Percentiles rank a stretch among this genome's conserved stretches.
These are phyloP conservation scores for Chelonoidis abingdonii DNA, from an alignment of 2,113 vertebrate species.

Conservation along the genomic window DNA sequence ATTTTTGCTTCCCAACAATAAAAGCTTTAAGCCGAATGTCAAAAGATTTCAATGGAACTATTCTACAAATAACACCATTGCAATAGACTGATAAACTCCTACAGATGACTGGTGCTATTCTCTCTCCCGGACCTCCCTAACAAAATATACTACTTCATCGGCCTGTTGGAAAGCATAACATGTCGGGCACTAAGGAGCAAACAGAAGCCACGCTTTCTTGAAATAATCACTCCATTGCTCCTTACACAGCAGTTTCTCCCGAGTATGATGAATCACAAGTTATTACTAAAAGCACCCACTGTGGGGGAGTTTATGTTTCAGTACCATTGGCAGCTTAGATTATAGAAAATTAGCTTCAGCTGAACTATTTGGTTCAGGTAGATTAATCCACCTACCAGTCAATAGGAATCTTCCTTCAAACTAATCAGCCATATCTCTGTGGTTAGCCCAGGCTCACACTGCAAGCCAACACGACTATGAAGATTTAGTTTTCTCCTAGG, in stretches of 20 bases:
- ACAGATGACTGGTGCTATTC: neutral
- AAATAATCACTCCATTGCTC: neutral
- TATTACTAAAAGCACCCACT: neutral
- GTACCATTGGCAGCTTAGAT: neutral
- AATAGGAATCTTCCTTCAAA: neutral
- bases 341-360: constrained; percentile 5
- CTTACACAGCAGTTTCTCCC: neutral
- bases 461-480: neutral
- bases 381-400: constrained; percentile 16
- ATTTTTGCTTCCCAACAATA: neutral
- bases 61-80: neutral
- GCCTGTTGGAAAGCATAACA: neutral
- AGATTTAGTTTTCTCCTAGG: neutral
- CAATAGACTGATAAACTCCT: neutral
- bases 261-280: neutral
- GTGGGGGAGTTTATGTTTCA: neutral
- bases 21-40: neutral
- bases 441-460: neutral
- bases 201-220: neutral
- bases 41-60: neutral
- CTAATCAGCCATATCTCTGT: neutral
- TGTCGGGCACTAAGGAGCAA: neutral
- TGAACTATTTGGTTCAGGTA: neutral
- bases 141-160: neutral
- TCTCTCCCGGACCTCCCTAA: neutral